Conservation (phyloP, 2,888 invertebrate species). For the Netelia inedita region DNA sequence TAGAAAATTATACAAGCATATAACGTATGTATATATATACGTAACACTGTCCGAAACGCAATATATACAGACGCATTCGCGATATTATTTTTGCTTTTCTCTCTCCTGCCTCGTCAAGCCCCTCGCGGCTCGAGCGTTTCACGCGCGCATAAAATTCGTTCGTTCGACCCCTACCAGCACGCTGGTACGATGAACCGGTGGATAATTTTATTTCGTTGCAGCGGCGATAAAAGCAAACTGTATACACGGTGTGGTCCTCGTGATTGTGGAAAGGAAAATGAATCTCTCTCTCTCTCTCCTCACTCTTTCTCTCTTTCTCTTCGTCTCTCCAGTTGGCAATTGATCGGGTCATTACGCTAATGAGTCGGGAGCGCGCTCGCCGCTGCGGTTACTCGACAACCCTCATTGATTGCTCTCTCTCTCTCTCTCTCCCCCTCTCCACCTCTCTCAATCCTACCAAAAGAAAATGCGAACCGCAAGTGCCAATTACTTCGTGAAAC, state of each 20-base stretch:
- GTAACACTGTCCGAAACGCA: constrained; percentile 21
- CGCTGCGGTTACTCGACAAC: constrained; percentile 16
- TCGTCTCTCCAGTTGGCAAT: constrained; percentile 59
- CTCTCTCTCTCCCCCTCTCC: too few species aligned
- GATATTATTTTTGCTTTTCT: constrained; percentile 20
- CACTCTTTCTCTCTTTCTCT: background rate
- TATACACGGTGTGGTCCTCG: constrained; percentile 12
- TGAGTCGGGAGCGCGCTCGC: constrained; percentile 57
- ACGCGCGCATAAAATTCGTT: constrained; percentile 32
- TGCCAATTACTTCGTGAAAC: too few species aligned
- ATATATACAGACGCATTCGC: constrained; percentile 1
- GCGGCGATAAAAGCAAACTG: constrained; percentile 48
- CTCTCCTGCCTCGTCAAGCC: constrained; percentile 52
- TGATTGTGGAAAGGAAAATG: constrained; percentile 3
- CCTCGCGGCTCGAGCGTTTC: background rate
- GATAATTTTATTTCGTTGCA: constrained; percentile 57
- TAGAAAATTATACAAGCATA: background rate
- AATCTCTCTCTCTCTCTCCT: constrained; percentile 11
- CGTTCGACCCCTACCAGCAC: background rate
- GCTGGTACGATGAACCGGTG: constrained; percentile 6
- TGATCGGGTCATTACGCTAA: constrained; percentile 72
- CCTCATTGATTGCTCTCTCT: background rate
- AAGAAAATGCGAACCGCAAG: too few species aligned
- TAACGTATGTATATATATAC: background rate
- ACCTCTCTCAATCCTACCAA: too few species aligned